Conservation (phyloP, 2,888 invertebrate species). For the Idaea straminata region DNA sequence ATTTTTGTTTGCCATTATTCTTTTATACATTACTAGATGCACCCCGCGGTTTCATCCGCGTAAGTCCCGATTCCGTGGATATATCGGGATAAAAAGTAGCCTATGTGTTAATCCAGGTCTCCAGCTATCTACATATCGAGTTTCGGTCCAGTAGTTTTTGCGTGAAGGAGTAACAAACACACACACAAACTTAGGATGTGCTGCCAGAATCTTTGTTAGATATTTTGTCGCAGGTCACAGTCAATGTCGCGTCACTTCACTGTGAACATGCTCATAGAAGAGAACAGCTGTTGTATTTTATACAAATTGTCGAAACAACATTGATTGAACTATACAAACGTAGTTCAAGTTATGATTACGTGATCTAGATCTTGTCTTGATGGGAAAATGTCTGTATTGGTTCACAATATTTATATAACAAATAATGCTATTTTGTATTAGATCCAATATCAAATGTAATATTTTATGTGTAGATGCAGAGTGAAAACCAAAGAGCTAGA, state of each 20-base stretch:
- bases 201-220: neutral
- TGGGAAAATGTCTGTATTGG: neutral
- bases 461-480: neutral
- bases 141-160: no score
- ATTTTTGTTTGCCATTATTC: no score
- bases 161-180: no score
- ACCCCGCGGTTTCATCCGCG: no score
- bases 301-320: constrained; percentile 14
- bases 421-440: neutral
- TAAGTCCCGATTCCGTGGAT: no score
- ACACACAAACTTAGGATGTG: no score
- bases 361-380: constrained; percentile 1
- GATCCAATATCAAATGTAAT: neutral
- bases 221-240: neutral
- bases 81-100: no score
- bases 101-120: no score
- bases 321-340: constrained; percentile 9
- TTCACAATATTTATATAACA: neutral
- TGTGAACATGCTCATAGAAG: neutral
- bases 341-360: neutral
- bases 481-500: no score
- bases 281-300: constrained; percentile 21
- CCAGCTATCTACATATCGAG: no score
- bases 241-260: neutral
- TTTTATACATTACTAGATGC: no score